A percentile compares a stretch with the other conserved stretches of the same genome.
phyloP scores from a whole-genome alignment of 2,888 invertebrate species.

The Orthonychiurus folsomi region DNA sequence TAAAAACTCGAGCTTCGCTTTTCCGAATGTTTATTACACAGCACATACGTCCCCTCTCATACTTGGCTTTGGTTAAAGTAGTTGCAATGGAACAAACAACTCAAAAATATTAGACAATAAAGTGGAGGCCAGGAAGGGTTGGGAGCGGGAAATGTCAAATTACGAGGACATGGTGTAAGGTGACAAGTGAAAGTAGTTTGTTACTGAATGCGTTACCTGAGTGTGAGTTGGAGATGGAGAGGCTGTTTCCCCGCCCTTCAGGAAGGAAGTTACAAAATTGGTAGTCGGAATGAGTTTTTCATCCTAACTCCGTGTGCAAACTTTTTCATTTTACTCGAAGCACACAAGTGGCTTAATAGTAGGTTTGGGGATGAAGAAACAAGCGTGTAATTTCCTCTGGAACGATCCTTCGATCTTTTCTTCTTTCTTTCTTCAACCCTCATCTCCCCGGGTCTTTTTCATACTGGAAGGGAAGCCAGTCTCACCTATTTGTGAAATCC shows the following conservation, averaged over 20 bases:
- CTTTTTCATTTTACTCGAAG: slow-evolving; percentile 28
- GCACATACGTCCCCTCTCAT: too few relatives aligned
- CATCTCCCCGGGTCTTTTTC: background rate
- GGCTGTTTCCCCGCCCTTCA: background rate
- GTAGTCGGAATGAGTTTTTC: slow-evolving; percentile 16
- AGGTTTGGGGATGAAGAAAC: slow-evolving; percentile 27
- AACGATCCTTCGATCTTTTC: slow-evolving; percentile 31
- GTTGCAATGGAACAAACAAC: background rate
- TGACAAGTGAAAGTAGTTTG: slow-evolving; percentile 1
- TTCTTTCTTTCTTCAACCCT: slow-evolving; percentile 9
- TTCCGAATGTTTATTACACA: too few relatives aligned
- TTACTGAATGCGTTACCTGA: background rate
- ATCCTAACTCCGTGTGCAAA: slow-evolving; percentile 14
- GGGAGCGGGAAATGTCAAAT: background rate
- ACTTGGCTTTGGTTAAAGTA: background rate
- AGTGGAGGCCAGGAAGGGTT: background rate
- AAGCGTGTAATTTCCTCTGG: slow-evolving; percentile 34
- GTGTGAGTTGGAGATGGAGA: background rate
- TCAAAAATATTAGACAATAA: background rate
- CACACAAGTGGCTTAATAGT: slow-evolving; percentile 31
- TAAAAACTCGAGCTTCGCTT: too few relatives aligned
- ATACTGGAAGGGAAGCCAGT: background rate
- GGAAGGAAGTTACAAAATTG: slow-evolving; percentile 7
- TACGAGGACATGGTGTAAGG: background rate
- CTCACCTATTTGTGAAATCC: slow-evolving; percentile 1